Evolutionary conservation across 2,797 vertebrate species (phyloP).

Genomic region (Pristis pectinata): DNA sequence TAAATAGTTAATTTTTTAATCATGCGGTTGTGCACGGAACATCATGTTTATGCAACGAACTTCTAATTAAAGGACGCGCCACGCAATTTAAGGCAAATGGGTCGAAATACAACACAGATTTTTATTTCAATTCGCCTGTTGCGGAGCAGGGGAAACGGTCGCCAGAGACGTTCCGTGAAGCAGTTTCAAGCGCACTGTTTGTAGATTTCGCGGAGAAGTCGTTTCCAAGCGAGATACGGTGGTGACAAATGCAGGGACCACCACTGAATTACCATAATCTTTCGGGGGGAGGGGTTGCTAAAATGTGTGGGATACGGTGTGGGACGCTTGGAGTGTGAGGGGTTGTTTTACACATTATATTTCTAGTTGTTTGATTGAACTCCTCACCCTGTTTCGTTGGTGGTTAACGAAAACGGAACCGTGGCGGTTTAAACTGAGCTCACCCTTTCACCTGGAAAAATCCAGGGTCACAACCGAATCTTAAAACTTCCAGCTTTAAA

Average conservation of each 20-base stretch:
- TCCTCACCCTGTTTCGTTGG: background rate
- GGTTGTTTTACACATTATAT: background rate
- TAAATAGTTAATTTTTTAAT: slow-evolving; percentile 36
- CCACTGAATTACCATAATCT: background rate
- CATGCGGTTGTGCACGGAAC: background rate
- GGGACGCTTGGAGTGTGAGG: background rate
- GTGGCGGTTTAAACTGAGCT: background rate
- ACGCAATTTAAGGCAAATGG: slow-evolving; percentile 2
- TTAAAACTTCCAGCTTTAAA: background rate
- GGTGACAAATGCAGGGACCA: background rate
- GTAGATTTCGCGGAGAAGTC: background rate
- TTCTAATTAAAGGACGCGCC: background rate
- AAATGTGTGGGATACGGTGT: background rate
- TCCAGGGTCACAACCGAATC: background rate
- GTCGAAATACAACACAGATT: background rate
- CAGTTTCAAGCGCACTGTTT: background rate
- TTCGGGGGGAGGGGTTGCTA: background rate
- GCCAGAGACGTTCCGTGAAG: background rate
- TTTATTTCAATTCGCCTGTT: background rate
- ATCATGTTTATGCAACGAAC: slow-evolving; percentile 22
- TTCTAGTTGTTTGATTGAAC: background rate
- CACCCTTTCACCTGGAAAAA: background rate
- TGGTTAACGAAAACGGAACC: background rate
- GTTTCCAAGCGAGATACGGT: too few species aligned
- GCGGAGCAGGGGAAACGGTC: background rate